phyloP scores from a whole-genome alignment of 2,888 invertebrate genomes.

The Achlya flavicornis region DNA sequence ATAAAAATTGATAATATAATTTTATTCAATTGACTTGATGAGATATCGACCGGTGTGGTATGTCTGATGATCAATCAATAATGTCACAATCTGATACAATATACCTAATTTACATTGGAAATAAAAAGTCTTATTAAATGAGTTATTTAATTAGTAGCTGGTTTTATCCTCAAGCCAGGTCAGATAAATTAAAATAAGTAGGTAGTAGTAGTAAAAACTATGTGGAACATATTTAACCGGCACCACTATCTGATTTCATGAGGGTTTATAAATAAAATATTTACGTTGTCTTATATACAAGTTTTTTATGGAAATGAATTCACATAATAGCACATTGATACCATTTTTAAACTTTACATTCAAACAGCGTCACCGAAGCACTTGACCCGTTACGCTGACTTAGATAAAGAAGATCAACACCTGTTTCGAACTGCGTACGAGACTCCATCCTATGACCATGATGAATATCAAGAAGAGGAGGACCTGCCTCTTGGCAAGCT shows the following conservation, averaged over 20 bases:
- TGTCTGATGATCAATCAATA: slow-evolving; percentile 1
- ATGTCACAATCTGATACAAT: not conserved
- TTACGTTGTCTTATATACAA: too few relatives aligned
- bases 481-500: slow-evolving; percentile 59
- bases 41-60: not conserved
- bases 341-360: not conserved
- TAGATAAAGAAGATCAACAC: slow-evolving; percentile 71
- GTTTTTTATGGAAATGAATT: too few relatives aligned
- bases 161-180: not conserved
- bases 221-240: not conserved
- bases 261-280: too few relatives aligned
- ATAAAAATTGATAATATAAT: too few relatives aligned
- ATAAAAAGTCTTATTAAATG: not conserved
- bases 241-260: not conserved
- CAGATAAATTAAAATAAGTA: not conserved
- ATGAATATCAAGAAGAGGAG: slow-evolving; percentile 56
- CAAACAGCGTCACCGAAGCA: slow-evolving; percentile 51
- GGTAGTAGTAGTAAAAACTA: not conserved
- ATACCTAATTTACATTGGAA: not conserved
- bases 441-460: slow-evolving; percentile 62
- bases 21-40: not conserved
- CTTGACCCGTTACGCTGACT: slow-evolving; percentile 58
- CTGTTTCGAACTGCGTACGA: slow-evolving; percentile 72
- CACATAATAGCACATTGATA: not conserved
- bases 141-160: not conserved